A percentile compares a stretch with the other conserved stretches of the same genome.
Evolutionary conservation across 2,888 invertebrate species (phyloP).

Genomic region (Eulithis testata): DNA sequence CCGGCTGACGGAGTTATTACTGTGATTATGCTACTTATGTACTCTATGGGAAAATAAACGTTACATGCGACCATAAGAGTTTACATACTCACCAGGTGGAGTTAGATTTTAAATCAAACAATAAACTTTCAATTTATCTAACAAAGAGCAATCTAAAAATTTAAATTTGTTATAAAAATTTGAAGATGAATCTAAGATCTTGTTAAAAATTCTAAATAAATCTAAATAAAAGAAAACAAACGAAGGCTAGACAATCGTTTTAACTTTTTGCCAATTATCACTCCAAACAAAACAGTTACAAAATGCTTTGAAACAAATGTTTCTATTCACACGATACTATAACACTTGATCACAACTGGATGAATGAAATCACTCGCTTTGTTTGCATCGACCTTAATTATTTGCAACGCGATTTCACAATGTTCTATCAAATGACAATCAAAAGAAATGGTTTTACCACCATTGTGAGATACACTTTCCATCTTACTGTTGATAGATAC

Average conservation of each 20-base stretch:
- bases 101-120: background rate
- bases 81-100: constrained; percentile 12
- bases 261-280: constrained; percentile 24
- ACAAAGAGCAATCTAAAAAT: too few relatives aligned
- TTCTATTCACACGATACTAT: constrained; percentile 40
- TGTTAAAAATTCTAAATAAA: constrained; percentile 1
- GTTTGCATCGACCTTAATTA: constrained; percentile 53
- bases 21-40: constrained; percentile 37
- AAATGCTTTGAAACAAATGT: constrained; percentile 37
- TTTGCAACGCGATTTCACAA: constrained; percentile 39
- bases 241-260: constrained; percentile 16
- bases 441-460: constrained; percentile 25
- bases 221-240: constrained; percentile 18
- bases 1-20: constrained; percentile 38
- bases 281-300: constrained; percentile 28
- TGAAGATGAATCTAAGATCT: too few relatives aligned
- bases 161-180: too few relatives aligned
- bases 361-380: constrained; percentile 51
- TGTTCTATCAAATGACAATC: constrained; percentile 27
- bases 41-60: constrained; percentile 37
- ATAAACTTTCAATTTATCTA: too few relatives aligned
- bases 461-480: constrained; percentile 28
- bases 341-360: constrained; percentile 47
- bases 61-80: constrained; percentile 28
- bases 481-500: constrained; percentile 6